A percentile compares a stretch with the other conserved stretches of the same genome.
phyloP scores from a whole-genome alignment of 2,888 invertebrate genomes.

The Cephonodes hylas region DNA sequence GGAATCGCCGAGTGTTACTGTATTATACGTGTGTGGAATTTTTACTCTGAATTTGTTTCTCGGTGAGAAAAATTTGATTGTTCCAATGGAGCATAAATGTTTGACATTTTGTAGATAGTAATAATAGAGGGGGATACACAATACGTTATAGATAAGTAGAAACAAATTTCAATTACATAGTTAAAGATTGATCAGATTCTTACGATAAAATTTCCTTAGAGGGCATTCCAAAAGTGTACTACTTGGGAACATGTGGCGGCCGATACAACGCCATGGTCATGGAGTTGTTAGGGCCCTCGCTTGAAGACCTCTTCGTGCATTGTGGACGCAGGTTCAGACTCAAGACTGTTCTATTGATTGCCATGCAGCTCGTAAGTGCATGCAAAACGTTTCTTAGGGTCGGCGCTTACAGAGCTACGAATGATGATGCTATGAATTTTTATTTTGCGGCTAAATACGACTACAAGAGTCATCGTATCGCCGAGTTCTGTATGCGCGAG shows the following conservation, averaged over 20 bases:
- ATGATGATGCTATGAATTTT: not conserved
- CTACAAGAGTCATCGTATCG: not conserved
- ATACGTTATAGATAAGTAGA: not conserved
- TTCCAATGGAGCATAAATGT: not conserved
- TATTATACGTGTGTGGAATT: conserved; percentile 4
- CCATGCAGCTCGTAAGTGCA: conserved; percentile 95
- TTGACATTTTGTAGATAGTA: not conserved
- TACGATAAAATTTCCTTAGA: conserved; percentile 82
- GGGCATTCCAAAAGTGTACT: conserved; percentile 99
- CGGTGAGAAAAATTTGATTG: not conserved
- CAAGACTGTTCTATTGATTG: conserved; percentile 98
- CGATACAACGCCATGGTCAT: conserved; percentile 99
- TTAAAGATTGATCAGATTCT: conserved; percentile 19
- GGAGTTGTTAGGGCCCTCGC: conserved; percentile 99
- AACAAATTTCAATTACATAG: not conserved
- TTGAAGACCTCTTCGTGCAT: conserved; percentile 99
- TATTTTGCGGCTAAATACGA: not conserved
- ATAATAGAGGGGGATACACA: not conserved
- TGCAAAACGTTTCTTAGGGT: conserved; percentile 16
- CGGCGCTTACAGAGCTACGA: conserved; percentile 6
- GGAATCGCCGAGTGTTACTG: not conserved
- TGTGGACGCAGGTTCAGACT: conserved; percentile 98
- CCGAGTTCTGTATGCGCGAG: conserved; percentile 10
- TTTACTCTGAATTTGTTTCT: not conserved
- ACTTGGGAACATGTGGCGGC: conserved; percentile 99